A percentile compares a stretch with the other conserved stretches of the same genome.
phyloP scores from a whole-genome alignment of 2,113 vertebrate genomes.

The Nanorana parkeri region DNA sequence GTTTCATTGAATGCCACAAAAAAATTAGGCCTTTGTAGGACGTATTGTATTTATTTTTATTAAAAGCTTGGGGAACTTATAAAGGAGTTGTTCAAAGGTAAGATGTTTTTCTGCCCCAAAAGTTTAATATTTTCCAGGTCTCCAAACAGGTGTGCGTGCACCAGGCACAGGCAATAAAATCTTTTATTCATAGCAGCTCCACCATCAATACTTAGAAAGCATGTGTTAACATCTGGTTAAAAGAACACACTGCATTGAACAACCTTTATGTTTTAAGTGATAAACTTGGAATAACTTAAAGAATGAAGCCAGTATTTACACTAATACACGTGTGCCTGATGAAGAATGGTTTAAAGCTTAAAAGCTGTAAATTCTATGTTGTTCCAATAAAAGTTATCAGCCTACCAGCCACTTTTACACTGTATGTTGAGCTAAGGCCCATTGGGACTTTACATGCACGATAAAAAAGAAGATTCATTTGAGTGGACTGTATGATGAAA shows the following conservation, averaged over 20 bases:
- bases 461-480: conserved; percentile 32
- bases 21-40: neutral
- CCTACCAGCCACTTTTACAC: conserved; percentile 38
- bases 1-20: conserved; percentile 5
- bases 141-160: conserved; percentile 39
- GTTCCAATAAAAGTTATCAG: conserved; percentile 44
- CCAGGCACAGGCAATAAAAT: conserved; percentile 18
- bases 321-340: conserved; percentile 32
- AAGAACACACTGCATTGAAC: conserved; percentile 20
- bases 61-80: conserved; percentile 41
- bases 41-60: conserved; percentile 39
- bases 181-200: conserved; percentile 32
- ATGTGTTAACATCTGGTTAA: conserved; percentile 43
- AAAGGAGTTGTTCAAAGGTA: conserved; percentile 30
- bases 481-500: conserved; percentile 10
- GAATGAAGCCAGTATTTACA: conserved; percentile 41
- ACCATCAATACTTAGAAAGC: conserved; percentile 45
- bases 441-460: conserved; percentile 14
- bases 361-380: conserved; percentile 40
- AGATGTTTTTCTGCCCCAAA: conserved; percentile 31
- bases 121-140: conserved; percentile 13
- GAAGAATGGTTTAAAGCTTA: conserved; percentile 34
- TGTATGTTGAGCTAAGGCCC: conserved; percentile 20
- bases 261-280: conserved; percentile 32
- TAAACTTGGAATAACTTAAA: conserved; percentile 41